Percentiles rank a stretch among this genome's conserved stretches.
These are phyloP conservation scores for Calliphora vomitoria DNA, from an alignment of 2,888 invertebrate species.

Conservation along the genomic window DNA sequence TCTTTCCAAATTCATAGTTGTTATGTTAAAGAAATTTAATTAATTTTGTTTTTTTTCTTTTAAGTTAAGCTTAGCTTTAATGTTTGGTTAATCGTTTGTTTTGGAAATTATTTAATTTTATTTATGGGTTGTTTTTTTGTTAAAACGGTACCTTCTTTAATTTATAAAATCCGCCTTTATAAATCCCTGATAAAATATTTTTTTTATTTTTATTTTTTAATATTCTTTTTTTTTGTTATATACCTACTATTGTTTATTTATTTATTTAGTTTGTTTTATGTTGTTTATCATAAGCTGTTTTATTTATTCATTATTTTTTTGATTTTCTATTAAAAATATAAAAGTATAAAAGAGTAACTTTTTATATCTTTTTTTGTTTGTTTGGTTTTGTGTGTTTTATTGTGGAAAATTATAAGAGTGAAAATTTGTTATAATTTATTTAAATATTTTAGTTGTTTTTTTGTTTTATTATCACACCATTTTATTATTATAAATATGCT, in stretches of 20 bases:
- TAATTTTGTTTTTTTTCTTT: neutral
- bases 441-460: slow-evolving; percentile 67
- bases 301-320: slow-evolving; percentile 75
- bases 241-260: slow-evolving; percentile 65
- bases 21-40: neutral
- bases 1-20: neutral
- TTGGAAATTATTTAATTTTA: slow-evolving; percentile 48
- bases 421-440: slow-evolving; percentile 67
- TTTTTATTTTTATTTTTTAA: slow-evolving; percentile 62
- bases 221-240: slow-evolving; percentile 53
- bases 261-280: slow-evolving; percentile 21
- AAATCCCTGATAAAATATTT: slow-evolving; percentile 80
- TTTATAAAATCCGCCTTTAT: slow-evolving; percentile 73
- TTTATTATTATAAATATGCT: slow-evolving; percentile 79
- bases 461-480: slow-evolving; percentile 81
- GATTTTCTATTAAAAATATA: slow-evolving; percentile 74
- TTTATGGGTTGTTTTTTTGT: slow-evolving; percentile 37
- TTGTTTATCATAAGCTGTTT: slow-evolving; percentile 60
- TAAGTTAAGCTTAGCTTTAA: slow-evolving; percentile 62
- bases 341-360: slow-evolving; percentile 77
- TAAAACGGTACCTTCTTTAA: slow-evolving; percentile 63
- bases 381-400: slow-evolving; percentile 65
- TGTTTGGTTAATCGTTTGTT: neutral
- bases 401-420: slow-evolving; percentile 64
- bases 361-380: slow-evolving; percentile 50